Evolutionary conservation across 2,797 vertebrate genomes (phyloP), one percentile per base, ranked within the genome.

Genomic region (Enteromius anoplus): DNA sequence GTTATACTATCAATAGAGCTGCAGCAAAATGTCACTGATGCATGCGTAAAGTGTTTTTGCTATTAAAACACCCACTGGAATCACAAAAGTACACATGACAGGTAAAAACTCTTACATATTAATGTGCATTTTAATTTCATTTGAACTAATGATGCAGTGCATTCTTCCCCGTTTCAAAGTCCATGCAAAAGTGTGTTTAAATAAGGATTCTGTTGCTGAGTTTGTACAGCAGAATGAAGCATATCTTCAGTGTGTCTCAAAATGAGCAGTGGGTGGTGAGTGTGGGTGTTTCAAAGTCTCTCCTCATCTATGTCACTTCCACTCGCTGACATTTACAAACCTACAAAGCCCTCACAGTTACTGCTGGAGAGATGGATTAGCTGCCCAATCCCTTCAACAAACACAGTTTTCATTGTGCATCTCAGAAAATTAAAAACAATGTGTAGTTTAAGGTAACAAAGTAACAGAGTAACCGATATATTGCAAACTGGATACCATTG

Each of bases 251-350:
- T 34, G 45, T 58, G 58, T 85, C 64, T 77, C n/a, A 84, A 85
- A 77, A 75, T 88, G 79, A 83, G 3, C 81, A 77, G 55, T 69
- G 79, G 86, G 88, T 86, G 73, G 42, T 83, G 84, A 81, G 88
- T 85, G 85, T 89, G 89, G 87, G 87, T 88, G 85, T 91, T 93
- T 94, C 90, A 93, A 93, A 92, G 90, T 83, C 82, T 58, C 17
- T 42, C 75, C 91, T 83, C 78, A 72, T 89, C 81, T 86, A 80
- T 88, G 88, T 87, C 84, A 85, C 88, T 86, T 88, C 78, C 86
- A 86, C 78, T 88, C 71, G 79, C 85, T 91, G 91, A 93, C 91
- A 93, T 93, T 92, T 91, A 89, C 80, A 60, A 78, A 78, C 85
- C 86, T 82, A 80, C 86, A 85, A 89, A 89, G 70, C 84, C 81